Evolutionary conservation across 2,888 invertebrate genomes (phyloP).

Genomic region (Tetranychus truncatus): DNA sequence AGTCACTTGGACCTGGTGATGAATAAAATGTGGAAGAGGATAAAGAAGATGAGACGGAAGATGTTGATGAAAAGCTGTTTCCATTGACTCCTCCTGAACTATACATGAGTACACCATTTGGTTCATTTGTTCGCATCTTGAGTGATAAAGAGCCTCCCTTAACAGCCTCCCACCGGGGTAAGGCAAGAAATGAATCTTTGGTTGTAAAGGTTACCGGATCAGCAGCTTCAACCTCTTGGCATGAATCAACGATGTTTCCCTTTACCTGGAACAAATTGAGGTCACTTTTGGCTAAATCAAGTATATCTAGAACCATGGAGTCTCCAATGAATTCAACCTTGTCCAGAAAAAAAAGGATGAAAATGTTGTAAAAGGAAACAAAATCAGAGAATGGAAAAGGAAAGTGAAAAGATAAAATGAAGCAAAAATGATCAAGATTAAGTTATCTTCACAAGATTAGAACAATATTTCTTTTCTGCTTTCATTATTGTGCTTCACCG

Average conservation of each 20-base stretch:
- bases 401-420: constrained; percentile 2
- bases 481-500: neutral
- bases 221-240: constrained; percentile 58
- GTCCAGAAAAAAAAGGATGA: constrained; percentile 16
- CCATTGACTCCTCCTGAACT: constrained; percentile 46
- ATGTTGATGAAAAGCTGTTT: constrained; percentile 14
- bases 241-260: constrained; percentile 68
- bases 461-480: neutral
- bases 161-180: constrained; percentile 74
- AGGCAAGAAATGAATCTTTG: constrained; percentile 68
- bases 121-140: constrained; percentile 85
- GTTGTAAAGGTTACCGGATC: constrained; percentile 84
- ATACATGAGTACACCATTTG: constrained; percentile 78
- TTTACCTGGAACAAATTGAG: constrained; percentile 60
- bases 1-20: constrained; percentile 47
- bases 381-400: neutral
- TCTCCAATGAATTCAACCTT: constrained; percentile 85
- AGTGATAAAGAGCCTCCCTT: constrained; percentile 70
- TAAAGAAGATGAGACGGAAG: neutral
- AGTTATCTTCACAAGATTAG: neutral
- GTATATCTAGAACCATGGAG: constrained; percentile 62
- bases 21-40: neutral
- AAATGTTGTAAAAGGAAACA: too few species aligned
- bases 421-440: neutral
- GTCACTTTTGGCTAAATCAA: constrained; percentile 65